Percentiles rank a stretch among this genome's conserved stretches.
These are phyloP conservation scores for Luperina nickerlii DNA, from an alignment of 2,888 invertebrate species.

Conservation along the genomic window DNA sequence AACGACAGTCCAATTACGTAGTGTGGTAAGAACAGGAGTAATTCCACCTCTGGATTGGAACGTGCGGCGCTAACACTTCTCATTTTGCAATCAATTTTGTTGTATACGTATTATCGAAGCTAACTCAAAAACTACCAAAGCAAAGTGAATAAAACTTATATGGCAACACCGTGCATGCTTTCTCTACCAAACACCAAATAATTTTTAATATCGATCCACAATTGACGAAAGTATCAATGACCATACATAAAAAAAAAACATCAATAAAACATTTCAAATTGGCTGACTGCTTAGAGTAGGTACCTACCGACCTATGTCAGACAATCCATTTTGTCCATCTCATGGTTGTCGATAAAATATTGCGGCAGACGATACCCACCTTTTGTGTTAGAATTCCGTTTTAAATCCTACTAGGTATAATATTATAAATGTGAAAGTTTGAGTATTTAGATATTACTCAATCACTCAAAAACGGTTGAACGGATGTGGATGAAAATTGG, in stretches of 20 bases:
- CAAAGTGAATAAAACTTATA: neutral
- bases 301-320: too few relatives aligned
- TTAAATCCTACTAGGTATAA: too few relatives aligned
- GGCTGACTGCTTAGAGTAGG: too few relatives aligned
- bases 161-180: neutral
- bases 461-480: too few relatives aligned
- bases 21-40: constrained; percentile 27
- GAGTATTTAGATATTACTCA: too few relatives aligned
- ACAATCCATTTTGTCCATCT: neutral
- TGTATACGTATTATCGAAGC: neutral
- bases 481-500: too few relatives aligned
- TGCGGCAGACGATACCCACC: neutral
- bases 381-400: neutral
- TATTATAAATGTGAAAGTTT: too few relatives aligned
- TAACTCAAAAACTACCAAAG: neutral
- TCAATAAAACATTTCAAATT: too few relatives aligned
- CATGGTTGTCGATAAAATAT: neutral
- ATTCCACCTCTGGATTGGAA: neutral
- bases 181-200: neutral
- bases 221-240: too few relatives aligned
- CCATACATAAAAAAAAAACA: too few relatives aligned
- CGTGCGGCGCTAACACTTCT: neutral
- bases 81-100: neutral
- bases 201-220: neutral
- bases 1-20: constrained; percentile 23